These are phyloP conservation scores for Gymnobelideus leadbeateri DNA, from an alignment of 2,113 vertebrate species.

Conservation along the genomic window DNA sequence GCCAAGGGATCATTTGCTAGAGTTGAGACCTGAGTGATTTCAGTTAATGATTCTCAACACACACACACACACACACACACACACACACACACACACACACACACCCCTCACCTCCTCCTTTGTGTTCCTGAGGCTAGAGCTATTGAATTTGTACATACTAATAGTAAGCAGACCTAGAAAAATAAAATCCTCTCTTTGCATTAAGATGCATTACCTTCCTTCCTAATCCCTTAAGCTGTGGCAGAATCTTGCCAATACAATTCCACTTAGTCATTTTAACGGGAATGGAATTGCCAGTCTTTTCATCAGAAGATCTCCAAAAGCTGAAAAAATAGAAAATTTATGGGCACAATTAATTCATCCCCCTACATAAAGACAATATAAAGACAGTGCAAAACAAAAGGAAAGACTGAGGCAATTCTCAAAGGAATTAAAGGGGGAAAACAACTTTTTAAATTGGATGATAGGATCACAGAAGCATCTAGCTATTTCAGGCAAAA, in stretches of 20 bases:
- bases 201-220: conserved; percentile 10
- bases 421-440: conserved; percentile 29
- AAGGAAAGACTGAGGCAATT: conserved; percentile 6
- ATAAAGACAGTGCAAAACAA: conserved; percentile 54
- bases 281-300: conserved; percentile 71
- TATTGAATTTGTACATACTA: background rate
- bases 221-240: conserved; percentile 45
- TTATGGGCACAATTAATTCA: conserved; percentile 63
- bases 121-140: background rate
- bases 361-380: conserved; percentile 50
- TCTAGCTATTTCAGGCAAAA: background rate
- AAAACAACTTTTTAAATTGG: background rate
- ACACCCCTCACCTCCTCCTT: background rate
- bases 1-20: background rate
- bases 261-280: conserved; percentile 74
- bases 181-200: background rate
- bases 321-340: conserved; percentile 68
- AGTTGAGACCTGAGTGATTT: background rate
- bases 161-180: background rate
- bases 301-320: conserved; percentile 66
- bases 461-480: background rate
- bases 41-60: background rate
- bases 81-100: background rate
- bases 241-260: conserved; percentile 69
- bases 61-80: background rate